Evolutionary conservation across 2,888 invertebrate genomes (phyloP).

Genomic region (Carterocephalus palaemon): DNA sequence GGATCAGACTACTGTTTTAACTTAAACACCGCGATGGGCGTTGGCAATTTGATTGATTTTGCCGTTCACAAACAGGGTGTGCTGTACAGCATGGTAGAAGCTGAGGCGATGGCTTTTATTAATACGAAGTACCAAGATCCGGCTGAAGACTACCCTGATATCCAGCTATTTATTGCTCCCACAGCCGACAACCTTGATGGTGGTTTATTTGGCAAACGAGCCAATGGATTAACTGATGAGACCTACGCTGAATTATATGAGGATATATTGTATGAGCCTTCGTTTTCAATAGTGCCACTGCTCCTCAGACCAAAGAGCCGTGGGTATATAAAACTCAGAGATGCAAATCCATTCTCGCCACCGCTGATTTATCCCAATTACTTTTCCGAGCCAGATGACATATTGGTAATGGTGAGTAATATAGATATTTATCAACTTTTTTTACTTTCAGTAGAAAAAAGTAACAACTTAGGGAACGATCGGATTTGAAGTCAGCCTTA

Average conservation of each 20-base stretch:
- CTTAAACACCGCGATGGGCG: conserved; percentile 81
- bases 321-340: conserved; percentile 83
- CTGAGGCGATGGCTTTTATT: conserved; percentile 88
- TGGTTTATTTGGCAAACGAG: conserved; percentile 84
- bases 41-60: conserved; percentile 82
- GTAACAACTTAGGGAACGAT: too few relatives aligned
- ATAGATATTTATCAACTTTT: not conserved
- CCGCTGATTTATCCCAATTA: conserved; percentile 95
- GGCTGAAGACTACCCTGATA: conserved; percentile 85
- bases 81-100: conserved; percentile 86
- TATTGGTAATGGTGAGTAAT: conserved; percentile 82
- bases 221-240: conserved; percentile 82
- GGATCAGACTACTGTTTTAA: conserved; percentile 82
- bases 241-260: conserved; percentile 85
- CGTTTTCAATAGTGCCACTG: conserved; percentile 83
- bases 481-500: too few relatives aligned
- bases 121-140: conserved; percentile 85
- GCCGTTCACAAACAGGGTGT: conserved; percentile 80
- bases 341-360: conserved; percentile 83
- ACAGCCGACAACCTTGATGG: conserved; percentile 89
- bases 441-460: not conserved
- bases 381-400: conserved; percentile 84
- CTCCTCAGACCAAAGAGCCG: conserved; percentile 86
- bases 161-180: conserved; percentile 87
- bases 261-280: conserved; percentile 82